Evolutionary conservation across 2,797 vertebrate genomes (phyloP).

Genomic region (Lateolabrax maculatus): DNA sequence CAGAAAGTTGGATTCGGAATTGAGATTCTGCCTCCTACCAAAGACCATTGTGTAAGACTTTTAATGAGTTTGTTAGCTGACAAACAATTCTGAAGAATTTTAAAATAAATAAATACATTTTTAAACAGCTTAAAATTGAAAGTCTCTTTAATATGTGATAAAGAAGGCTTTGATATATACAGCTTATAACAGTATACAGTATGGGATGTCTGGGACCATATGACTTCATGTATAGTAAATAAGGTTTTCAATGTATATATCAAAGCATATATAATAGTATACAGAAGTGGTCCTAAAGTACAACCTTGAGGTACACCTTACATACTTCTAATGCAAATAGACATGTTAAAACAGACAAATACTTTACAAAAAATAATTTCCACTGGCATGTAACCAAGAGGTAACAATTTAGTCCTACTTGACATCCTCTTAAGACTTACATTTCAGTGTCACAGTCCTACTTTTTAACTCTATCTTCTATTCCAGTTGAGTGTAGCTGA

Average conservation of each 20-base stretch:
- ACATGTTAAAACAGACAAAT: neutral
- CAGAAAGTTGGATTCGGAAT: constrained; percentile 15
- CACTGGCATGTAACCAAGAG: neutral
- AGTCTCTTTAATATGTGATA: neutral
- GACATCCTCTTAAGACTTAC: neutral
- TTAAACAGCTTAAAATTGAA: too few species aligned
- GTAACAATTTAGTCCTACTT: neutral
- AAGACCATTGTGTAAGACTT: constrained; percentile 5
- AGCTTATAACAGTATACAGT: neutral
- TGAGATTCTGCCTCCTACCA: constrained; percentile 11
- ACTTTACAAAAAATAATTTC: neutral
- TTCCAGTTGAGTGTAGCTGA: neutral
- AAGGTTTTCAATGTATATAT: neutral
- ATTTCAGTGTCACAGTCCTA: neutral
- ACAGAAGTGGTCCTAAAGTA: neutral
- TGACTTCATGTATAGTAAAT: neutral
- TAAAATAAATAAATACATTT: too few species aligned
- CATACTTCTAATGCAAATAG: neutral
- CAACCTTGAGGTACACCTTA: constrained; percentile 19
- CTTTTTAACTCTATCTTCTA: constrained; percentile 3
- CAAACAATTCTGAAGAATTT: neutral
- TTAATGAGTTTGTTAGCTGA: constrained; percentile 7
- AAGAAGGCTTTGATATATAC: neutral
- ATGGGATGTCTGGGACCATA: too few species aligned
- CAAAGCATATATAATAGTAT: neutral